Evolutionary conservation across 2,888 invertebrate genomes (phyloP), one percentile per base, ranked within the genome.

Genomic region (Phengaris alcon): DNA sequence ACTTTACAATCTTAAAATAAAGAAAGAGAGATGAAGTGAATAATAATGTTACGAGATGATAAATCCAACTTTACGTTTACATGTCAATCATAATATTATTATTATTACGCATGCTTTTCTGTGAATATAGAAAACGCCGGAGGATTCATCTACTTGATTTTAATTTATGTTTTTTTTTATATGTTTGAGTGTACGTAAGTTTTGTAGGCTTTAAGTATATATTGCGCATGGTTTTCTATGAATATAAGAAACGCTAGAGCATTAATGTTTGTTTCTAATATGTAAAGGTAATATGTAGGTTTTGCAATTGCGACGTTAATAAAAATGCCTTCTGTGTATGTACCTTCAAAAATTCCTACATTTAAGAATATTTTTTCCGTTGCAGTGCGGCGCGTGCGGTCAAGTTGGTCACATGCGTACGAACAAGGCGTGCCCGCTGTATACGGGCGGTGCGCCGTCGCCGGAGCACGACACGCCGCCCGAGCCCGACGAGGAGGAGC

Each of bases 391-490:
- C 10, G 99, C 99, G 9, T 99, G 99, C 89, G 99, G 99, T 9
- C 97, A 97, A 86, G 96, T 96, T 7, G 95, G 96, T 0, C 95
- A 96, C 83, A 96, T 95, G 96, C 93, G 99, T 75, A 99, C 99
- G 0, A 99, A 99, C 91, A 99, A 99, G 87, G 98, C 99, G 12
- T 99, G 99, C 89, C 99, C 99, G 0, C 89, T 98, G 74, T 99
- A 99, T 89, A 97, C 97, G 77, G 96, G 96, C 76, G 96, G 96
- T 0, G 98, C 90, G 0, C 86, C 94, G 84, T 90, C 91, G 3
- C 88, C 87, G 0, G 98, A 98, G 83, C 96, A 96, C 83, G 97
- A 97, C 82, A 96, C 96, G 81, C 95, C 96, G 82, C 91, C 96
- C 22, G 96, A 96, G 76, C 96, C 96, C 9, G 97, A 97, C 74